Evolutionary conservation across 2,888 invertebrate genomes (phyloP).

Genomic region (Clitarchus hookeri): DNA sequence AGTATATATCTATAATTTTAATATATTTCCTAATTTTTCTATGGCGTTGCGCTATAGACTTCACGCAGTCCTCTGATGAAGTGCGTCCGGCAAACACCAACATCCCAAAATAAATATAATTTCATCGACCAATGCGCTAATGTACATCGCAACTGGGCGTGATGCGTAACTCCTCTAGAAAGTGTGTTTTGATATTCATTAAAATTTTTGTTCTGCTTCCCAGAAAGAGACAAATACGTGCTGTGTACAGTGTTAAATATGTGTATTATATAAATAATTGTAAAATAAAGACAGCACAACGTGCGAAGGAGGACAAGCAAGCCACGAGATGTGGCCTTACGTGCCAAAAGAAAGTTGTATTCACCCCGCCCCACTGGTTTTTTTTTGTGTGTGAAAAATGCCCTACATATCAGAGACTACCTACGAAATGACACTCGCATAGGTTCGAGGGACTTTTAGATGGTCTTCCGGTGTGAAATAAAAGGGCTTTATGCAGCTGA

Average conservation of each 20-base stretch:
- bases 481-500: background rate
- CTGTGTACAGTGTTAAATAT: slow-evolving; percentile 14
- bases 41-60: background rate
- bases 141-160: background rate
- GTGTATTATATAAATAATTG: background rate
- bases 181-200: no score
- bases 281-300: background rate
- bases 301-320: background rate
- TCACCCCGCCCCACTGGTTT: background rate
- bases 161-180: background rate
- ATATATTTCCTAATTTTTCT: no score
- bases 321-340: background rate
- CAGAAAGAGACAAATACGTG: background rate
- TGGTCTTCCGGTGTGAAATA: background rate
- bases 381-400: background rate
- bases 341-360: background rate
- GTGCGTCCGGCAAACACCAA: background rate
- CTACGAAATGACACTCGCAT: background rate
- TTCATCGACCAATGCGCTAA: background rate
- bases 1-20: no score
- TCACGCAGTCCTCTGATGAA: background rate
- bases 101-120: background rate
- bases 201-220: background rate
- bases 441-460: background rate
- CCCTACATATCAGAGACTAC: background rate